Evolutionary conservation across 2,888 invertebrate genomes (phyloP).

Genomic region (Megaustenia siamemsis): DNA sequence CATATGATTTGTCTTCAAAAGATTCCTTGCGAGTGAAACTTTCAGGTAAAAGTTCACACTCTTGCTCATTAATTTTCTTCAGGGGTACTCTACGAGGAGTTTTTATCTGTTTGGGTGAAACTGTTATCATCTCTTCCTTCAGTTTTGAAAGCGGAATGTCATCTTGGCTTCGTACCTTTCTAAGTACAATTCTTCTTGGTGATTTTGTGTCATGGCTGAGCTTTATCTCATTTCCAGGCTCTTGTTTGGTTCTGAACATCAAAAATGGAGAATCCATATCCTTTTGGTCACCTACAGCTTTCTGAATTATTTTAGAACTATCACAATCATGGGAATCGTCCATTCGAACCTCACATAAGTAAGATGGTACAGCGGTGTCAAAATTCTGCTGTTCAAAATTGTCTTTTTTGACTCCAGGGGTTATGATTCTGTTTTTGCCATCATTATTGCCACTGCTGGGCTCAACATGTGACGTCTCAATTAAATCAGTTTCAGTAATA

Average conservation of each 20-base stretch:
- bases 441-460: neutral
- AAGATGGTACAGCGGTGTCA: neutral
- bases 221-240: neutral
- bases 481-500: neutral
- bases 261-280: conserved; percentile 39
- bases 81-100: conserved; percentile 44
- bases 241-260: conserved; percentile 41
- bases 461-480: neutral
- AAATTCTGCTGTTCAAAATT: neutral
- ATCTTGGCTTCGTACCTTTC: conserved; percentile 50
- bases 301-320: neutral
- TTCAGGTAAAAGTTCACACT: neutral
- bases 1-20: conserved; percentile 63
- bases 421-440: neutral
- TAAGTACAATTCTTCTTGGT: conserved; percentile 25
- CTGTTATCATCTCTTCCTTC: neutral
- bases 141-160: neutral
- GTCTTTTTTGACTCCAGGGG: neutral
- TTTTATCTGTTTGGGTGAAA: neutral
- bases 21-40: conserved; percentile 39
- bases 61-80: conserved; percentile 29
- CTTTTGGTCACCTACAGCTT: neutral
- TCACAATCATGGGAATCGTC: neutral
- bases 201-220: neutral
- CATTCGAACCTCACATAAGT: neutral